phyloP scores from a whole-genome alignment of 2,888 invertebrate genomes.

The Papilio protenor region DNA sequence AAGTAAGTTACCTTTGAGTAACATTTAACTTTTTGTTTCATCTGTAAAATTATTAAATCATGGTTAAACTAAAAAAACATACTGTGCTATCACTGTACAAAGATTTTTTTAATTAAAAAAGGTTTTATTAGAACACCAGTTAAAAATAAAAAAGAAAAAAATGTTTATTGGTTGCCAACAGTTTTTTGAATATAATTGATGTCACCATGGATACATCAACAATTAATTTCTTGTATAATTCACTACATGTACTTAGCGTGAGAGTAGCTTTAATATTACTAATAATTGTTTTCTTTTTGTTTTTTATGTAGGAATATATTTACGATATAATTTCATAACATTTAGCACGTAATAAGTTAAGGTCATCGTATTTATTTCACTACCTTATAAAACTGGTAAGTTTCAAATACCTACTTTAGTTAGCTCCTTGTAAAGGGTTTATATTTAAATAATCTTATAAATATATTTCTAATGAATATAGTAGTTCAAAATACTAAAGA shows the following conservation, averaged over 20 bases:
- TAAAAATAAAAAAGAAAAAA: slow-evolving; percentile 32
- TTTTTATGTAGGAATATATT: slow-evolving; percentile 10
- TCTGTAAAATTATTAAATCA: slow-evolving; percentile 48
- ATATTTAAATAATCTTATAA: not conserved
- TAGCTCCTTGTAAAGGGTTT: not conserved
- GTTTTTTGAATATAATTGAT: slow-evolving; percentile 26
- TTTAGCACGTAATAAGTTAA: not conserved
- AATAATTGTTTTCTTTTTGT: slow-evolving; percentile 34
- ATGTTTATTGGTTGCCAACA: slow-evolving; percentile 32
- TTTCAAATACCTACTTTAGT: slow-evolving; percentile 9
- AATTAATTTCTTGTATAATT: slow-evolving; percentile 49
- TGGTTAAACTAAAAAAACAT: slow-evolving; percentile 20
- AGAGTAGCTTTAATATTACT: slow-evolving; percentile 27
- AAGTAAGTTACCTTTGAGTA: slow-evolving; percentile 67
- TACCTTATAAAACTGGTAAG: slow-evolving; percentile 23
- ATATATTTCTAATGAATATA: not conserved
- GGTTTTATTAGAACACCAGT: not conserved
- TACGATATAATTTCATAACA: slow-evolving; percentile 4
- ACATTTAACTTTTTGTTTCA: slow-evolving; percentile 71
- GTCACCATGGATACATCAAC: slow-evolving; percentile 65
- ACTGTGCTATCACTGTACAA: not conserved
- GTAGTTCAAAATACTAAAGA: not conserved
- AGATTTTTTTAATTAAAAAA: not conserved
- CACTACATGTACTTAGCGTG: slow-evolving; percentile 29
- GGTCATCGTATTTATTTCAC: slow-evolving; percentile 27